Percentiles rank a stretch among this genome's conserved stretches.
Conservation (phyloP, 1,140 invertebrate genomes). For the Artemia franciscana region DNA sequence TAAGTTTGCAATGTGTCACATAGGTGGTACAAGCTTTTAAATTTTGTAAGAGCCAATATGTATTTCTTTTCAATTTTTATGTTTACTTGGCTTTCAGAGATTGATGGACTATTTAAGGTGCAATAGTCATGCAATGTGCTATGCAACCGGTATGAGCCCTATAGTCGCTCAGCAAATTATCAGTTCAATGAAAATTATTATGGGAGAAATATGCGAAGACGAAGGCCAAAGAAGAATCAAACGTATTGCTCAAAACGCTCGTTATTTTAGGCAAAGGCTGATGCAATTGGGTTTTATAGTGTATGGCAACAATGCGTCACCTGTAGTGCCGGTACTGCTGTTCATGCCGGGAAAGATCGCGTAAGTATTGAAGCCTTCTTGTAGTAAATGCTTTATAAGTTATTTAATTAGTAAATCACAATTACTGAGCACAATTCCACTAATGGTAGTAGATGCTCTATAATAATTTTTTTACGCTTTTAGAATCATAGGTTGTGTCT, state of each 20-base stretch:
- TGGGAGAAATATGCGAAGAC: constrained; percentile 54
- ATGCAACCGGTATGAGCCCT: constrained; percentile 72
- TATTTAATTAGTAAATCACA: no score
- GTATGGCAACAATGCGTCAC: constrained; percentile 89
- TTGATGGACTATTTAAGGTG: constrained; percentile 56
- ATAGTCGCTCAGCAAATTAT: constrained; percentile 76
- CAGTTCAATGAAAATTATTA: constrained; percentile 62
- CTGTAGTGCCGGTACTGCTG: constrained; percentile 82
- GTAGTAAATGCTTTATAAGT: no score
- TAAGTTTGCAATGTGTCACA: no score
- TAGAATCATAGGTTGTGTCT: no score
- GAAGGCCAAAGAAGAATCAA: constrained; percentile 44
- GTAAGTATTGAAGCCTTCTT: constrained; percentile 31
- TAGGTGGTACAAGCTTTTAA: no score
- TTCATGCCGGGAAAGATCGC: constrained; percentile 84
- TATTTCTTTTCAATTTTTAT: constrained; percentile 1
- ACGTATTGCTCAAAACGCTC: constrained; percentile 54
- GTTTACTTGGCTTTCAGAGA: constrained; percentile 32
- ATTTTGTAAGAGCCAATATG: no score
- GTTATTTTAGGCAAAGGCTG: constrained; percentile 63
- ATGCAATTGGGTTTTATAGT: constrained; percentile 79
- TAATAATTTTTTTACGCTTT: no score
- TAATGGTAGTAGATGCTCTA: no score
- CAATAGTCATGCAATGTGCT: constrained; percentile 59
- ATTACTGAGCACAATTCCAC: no score